Conservation (phyloP, 2,113 vertebrate species). For the Neotoma lepida region DNA sequence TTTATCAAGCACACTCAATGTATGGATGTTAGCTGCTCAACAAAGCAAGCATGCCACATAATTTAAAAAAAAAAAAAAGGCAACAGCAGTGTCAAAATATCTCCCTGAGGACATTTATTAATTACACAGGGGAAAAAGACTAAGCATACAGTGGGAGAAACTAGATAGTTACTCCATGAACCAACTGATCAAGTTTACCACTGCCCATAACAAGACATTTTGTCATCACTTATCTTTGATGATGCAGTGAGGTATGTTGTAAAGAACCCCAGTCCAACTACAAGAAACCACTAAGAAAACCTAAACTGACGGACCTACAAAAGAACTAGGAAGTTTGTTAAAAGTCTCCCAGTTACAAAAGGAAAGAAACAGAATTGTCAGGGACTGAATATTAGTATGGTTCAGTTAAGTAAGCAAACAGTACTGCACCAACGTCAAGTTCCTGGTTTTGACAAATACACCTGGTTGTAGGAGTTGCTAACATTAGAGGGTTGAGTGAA, state of each 20-base stretch:
- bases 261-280: constrained; percentile 5
- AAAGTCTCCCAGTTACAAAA: neutral
- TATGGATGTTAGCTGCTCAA: neutral
- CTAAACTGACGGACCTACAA: neutral
- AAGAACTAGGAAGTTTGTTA: neutral
- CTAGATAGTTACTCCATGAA: neutral
- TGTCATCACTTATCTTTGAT: neutral
- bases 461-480: neutral
- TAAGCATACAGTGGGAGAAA: constrained; percentile 21
- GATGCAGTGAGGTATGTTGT: neutral
- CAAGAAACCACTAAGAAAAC: constrained; percentile 29
- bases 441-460: constrained; percentile 26
- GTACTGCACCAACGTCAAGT: neutral
- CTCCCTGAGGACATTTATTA: constrained; percentile 1
- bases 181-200: constrained; percentile 19
- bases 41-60: neutral
- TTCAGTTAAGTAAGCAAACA: constrained; percentile 34
- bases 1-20: neutral
- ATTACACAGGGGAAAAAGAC: neutral
- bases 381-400: neutral
- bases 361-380: neutral
- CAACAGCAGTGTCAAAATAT: constrained; percentile 8
- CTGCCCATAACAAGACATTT: neutral
- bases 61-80: neutral
- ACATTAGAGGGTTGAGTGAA: constrained; percentile 11